phyloP scores from a whole-genome alignment of 2,113 vertebrate genomes.

The Rhinolophus sinicus region DNA sequence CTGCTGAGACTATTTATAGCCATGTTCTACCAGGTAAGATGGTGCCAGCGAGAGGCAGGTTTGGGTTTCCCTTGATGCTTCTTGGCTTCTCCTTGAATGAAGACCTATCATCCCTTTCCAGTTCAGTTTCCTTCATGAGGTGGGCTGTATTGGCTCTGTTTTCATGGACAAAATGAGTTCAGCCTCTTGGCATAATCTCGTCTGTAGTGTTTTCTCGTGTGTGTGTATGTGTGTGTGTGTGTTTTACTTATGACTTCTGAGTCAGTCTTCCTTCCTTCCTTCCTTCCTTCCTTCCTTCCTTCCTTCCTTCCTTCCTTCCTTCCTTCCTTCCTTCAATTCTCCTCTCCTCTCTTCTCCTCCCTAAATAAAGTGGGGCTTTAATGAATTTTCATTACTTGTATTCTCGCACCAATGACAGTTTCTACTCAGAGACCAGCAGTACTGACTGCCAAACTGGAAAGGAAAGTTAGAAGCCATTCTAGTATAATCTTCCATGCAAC shows the following conservation, averaged over 20 bases:
- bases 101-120: background rate
- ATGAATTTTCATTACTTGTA: background rate
- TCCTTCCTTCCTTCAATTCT: too few species aligned
- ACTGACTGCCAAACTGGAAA: background rate
- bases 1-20: slow-evolving; percentile 38
- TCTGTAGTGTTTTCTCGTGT: background rate
- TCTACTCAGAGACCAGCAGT: background rate
- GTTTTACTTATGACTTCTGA: background rate
- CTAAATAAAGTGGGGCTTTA: background rate
- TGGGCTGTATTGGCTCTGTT: background rate
- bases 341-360: background rate
- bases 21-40: background rate
- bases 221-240: background rate
- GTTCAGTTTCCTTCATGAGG: slow-evolving; percentile 8
- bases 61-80: background rate
- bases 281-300: background rate
- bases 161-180: background rate
- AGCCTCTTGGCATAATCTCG: background rate
- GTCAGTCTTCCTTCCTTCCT: background rate
- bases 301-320: background rate
- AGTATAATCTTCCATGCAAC: background rate
- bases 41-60: background rate
- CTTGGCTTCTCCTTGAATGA: background rate
- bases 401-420: background rate
- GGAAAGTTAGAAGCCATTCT: background rate